phyloP scores from a whole-genome alignment of 2,113 vertebrate species.

The Paracanthobrama guichenoti region DNA sequence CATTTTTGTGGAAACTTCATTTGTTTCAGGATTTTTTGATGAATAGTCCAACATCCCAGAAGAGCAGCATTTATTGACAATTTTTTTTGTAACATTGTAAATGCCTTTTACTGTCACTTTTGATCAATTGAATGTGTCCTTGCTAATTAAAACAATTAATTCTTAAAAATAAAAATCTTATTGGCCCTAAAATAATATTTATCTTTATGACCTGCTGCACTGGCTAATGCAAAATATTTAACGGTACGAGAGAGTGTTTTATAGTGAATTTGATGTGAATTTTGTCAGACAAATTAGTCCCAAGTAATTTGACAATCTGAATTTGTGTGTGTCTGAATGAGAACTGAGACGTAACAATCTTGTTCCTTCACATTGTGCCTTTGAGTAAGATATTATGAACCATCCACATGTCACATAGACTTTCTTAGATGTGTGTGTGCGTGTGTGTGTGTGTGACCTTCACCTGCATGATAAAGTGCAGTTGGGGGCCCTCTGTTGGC shows the following conservation, averaged over 20 bases:
- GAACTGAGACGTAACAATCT: background rate
- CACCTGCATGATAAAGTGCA: constrained; percentile 38
- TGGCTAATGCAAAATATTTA: background rate
- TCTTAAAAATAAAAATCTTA: too few species aligned
- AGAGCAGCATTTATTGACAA: background rate
- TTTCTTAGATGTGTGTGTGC: background rate
- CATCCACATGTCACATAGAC: background rate
- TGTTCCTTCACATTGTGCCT: background rate
- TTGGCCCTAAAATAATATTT: too few species aligned
- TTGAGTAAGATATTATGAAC: background rate
- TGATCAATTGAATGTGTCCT: background rate
- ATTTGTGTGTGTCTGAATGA: background rate
- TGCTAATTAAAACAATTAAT: too few species aligned
- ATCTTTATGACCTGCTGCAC: background rate
- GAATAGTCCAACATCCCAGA: background rate
- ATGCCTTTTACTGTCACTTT: too few species aligned
- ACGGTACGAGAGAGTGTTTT: background rate
- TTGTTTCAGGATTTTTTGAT: background rate
- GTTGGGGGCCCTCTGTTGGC: constrained; percentile 50
- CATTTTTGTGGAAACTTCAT: background rate
- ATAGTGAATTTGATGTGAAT: background rate
- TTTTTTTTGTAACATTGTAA: background rate
- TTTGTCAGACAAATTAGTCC: too few species aligned
- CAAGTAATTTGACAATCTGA: background rate
- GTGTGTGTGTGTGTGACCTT: constrained; percentile 5